Evolutionary conservation across 2,888 invertebrate species (phyloP), one percentile per base, ranked within the genome.

Genomic region (Orthonevra nobilis): DNA sequence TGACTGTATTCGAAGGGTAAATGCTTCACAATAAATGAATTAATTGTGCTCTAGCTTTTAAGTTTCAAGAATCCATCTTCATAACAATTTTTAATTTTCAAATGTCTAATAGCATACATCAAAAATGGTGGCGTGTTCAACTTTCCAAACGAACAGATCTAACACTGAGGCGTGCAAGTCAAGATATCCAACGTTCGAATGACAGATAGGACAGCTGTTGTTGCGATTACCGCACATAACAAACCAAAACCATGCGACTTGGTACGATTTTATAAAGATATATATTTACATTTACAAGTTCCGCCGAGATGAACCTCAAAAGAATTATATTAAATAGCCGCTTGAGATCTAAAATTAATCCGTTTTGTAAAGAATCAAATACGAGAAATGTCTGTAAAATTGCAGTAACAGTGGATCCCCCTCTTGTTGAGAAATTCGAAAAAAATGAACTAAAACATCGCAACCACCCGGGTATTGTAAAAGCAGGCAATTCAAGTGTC

Each of bases 401-500:
- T 5, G 85, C 85, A 0, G 87, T 86, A 0, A 82, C 83, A 6
- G 60, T 88, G 2, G 83, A 85, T 6, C 81, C 82, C 9, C 81
- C 81, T 3, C 75, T 88, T 1, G 46, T 83, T 1, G 50, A 83
- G 0, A 85, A 85, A 68, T 74, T 88, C 9, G 85, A 87, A 17
- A 82, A 83, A 17, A 82, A 83, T 0, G 83, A 83, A 26, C 32
- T 87, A 0, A 94, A 94, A 86, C 92, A 94, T 0, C 90, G 92
- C 54, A 90, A 92, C 68, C 96, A 96, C 89, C 94, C 95, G 0
- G 96, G 96, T 19, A 90, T 92, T 44, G 88, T 91, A 1, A 90
- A 90, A 81, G 87, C 90, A 0, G 91, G 89, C 82, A 85, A 89
- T 1, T 89, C 92, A 0, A 79, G 86, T 2, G 84, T 95, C 9